A percentile compares a stretch with the other conserved stretches of the same genome.
These are phyloP conservation scores for Pachydiplax longipennis DNA, from an alignment of 2,888 invertebrate species.

Conservation along the genomic window DNA sequence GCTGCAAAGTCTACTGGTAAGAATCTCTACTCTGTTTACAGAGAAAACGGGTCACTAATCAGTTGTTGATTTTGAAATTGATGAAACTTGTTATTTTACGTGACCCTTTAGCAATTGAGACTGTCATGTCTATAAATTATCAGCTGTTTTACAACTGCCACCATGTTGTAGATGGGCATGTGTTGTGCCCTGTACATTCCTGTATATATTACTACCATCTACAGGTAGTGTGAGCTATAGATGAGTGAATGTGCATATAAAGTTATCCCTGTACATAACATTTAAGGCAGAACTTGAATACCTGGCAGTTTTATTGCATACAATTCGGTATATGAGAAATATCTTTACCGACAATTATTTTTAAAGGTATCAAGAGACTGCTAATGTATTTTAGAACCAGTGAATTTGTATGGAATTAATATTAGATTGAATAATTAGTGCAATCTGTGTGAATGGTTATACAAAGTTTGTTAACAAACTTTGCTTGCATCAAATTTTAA, in stretches of 20 bases:
- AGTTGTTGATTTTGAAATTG: slow-evolving; percentile 39
- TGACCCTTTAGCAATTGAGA: slow-evolving; percentile 34
- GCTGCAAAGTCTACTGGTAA: not conserved
- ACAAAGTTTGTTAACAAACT: slow-evolving; percentile 35
- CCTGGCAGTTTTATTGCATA: slow-evolving; percentile 40
- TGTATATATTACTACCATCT: slow-evolving; percentile 33
- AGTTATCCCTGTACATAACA: slow-evolving; percentile 31
- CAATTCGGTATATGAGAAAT: slow-evolving; percentile 10
- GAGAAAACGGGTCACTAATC: slow-evolving; percentile 40
- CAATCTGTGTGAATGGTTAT: slow-evolving; percentile 43
- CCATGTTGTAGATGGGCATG: slow-evolving; percentile 30
- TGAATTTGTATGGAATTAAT: slow-evolving; percentile 39
- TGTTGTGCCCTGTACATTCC: slow-evolving; percentile 39
- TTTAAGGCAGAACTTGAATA: slow-evolving; percentile 32
- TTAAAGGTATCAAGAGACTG: slow-evolving; percentile 32
- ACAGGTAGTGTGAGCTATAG: slow-evolving; percentile 30
- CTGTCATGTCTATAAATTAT: slow-evolving; percentile 36
- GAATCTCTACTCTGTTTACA: slow-evolving; percentile 38
- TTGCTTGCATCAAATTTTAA: slow-evolving; percentile 44
- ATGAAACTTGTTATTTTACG: slow-evolving; percentile 40
- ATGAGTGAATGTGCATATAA: slow-evolving; percentile 28
- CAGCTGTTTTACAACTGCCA: slow-evolving; percentile 45
- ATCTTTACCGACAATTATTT: slow-evolving; percentile 31
- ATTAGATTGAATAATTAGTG: slow-evolving; percentile 36
- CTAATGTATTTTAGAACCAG: slow-evolving; percentile 44